phyloP scores from a whole-genome alignment of 1,140 invertebrate genomes.

The Anastrepha obliqua region DNA sequence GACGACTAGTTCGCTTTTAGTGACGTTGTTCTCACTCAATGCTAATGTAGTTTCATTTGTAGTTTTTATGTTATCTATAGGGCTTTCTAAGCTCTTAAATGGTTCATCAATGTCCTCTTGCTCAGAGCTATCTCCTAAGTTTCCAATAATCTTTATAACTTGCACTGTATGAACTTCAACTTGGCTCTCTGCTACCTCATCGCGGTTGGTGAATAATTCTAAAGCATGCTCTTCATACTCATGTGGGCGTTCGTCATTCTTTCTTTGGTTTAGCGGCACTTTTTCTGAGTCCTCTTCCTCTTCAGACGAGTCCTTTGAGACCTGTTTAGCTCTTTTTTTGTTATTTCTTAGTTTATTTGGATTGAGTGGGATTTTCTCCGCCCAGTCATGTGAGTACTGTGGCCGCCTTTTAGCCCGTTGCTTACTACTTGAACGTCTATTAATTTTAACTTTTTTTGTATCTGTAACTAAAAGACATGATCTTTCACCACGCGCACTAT shows the following conservation, averaged over 20 bases:
- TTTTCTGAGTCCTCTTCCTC: not conserved
- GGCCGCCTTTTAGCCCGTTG: not conserved
- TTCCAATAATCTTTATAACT: constrained; percentile 19
- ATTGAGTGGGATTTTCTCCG: not conserved
- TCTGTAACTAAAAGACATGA: constrained; percentile 21
- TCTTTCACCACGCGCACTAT: not conserved
- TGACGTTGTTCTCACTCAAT: not conserved
- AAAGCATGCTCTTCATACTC: not conserved
- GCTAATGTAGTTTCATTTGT: not conserved
- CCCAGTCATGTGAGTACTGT: not conserved
- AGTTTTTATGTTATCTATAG: not conserved
- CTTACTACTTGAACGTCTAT: constrained; percentile 31
- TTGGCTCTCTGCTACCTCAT: not conserved
- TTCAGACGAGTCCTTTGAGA: not conserved
- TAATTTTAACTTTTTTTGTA: not conserved
- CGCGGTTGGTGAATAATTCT: not conserved
- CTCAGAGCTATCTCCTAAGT: not conserved
- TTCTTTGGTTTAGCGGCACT: not conserved
- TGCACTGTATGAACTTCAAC: not conserved
- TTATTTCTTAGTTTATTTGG: not conserved
- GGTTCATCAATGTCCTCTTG: constrained; percentile 6
- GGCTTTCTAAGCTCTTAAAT: not conserved
- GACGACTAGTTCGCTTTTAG: not conserved
- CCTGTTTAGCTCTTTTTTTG: not conserved
- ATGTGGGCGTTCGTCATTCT: not conserved